Evolutionary conservation across 2,888 invertebrate species (phyloP).

Genomic region (Xestia rhomboidea): DNA sequence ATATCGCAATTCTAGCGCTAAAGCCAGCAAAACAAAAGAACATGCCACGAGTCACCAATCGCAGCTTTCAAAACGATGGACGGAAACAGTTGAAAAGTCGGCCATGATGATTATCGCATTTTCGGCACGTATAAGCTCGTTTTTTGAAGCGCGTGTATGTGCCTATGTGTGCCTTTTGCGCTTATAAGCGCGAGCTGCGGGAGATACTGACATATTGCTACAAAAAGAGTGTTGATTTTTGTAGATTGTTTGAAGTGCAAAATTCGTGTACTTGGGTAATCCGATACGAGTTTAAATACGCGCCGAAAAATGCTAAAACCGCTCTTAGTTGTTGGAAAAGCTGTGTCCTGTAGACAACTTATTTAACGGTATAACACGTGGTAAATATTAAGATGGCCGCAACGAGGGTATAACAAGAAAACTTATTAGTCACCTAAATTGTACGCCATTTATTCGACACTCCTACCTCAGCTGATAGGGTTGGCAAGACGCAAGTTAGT

Average conservation of each 20-base stretch:
- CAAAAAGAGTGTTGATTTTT: too few species aligned
- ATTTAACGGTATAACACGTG: slow-evolving; percentile 39
- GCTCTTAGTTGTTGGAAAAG: background rate
- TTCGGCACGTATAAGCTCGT: background rate
- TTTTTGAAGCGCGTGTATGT: background rate
- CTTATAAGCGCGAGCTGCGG: too few species aligned
- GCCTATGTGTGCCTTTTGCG: too few species aligned
- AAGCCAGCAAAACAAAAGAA: background rate
- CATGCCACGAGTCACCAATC: background rate
- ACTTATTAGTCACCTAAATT: slow-evolving; percentile 74
- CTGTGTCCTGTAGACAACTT: background rate
- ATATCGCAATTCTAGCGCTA: background rate
- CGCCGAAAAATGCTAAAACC: too few species aligned
- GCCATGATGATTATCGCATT: background rate
- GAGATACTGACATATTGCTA: background rate
- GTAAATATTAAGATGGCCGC: slow-evolving; percentile 69
- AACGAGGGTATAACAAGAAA: slow-evolving; percentile 57
- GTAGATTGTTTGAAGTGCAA: too few species aligned
- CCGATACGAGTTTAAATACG: background rate
- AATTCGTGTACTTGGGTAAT: background rate
- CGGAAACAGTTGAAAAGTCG: background rate
- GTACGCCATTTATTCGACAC: slow-evolving; percentile 67
- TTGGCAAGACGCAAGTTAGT: slow-evolving; percentile 9
- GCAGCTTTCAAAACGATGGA: background rate
- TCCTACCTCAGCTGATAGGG: slow-evolving; percentile 38